Evolutionary conservation across 64 coral and sea anemone species (phyloP).

Genomic region (Trachythela sp.): DNA sequence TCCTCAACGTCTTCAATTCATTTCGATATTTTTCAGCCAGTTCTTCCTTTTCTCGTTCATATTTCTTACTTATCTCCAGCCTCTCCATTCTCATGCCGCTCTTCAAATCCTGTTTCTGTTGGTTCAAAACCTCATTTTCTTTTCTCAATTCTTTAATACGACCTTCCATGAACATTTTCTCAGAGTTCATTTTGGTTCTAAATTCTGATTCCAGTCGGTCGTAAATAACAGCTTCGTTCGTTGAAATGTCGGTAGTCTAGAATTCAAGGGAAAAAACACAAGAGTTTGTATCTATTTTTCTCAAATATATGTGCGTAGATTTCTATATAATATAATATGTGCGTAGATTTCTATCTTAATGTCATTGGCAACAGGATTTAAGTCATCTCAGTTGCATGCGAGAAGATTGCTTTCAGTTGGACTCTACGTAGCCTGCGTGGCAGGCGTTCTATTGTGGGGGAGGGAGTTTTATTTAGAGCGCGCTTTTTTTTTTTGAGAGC

Average conservation of each 20-base stretch:
- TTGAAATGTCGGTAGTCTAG: neutral
- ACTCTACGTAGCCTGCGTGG: too few relatives aligned
- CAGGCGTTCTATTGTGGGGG: too few relatives aligned
- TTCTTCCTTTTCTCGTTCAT: neutral
- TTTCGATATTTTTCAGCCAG: neutral
- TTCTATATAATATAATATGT: too few relatives aligned
- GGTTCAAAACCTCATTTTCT: neutral
- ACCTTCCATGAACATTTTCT: neutral
- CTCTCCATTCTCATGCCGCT: neutral
- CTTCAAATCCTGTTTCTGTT: conserved; percentile 11
- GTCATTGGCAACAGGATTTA: too few relatives aligned
- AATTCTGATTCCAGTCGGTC: neutral
- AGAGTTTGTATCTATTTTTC: neutral
- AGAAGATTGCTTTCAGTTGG: too few relatives aligned
- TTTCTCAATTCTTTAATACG: neutral
- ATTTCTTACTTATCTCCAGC: neutral
- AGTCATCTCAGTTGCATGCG: too few relatives aligned
- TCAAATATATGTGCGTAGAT: too few relatives aligned
- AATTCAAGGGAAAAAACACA: neutral
- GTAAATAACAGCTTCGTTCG: neutral
- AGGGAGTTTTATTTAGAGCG: too few relatives aligned
- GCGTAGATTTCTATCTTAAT: too few relatives aligned
- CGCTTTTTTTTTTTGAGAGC: too few relatives aligned
- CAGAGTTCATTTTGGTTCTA: neutral
- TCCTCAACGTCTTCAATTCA: neutral